These are phyloP conservation scores for Elymnias hypermnestra DNA, from an alignment of 1,140 invertebrate genomes.

Conservation along the genomic window DNA sequence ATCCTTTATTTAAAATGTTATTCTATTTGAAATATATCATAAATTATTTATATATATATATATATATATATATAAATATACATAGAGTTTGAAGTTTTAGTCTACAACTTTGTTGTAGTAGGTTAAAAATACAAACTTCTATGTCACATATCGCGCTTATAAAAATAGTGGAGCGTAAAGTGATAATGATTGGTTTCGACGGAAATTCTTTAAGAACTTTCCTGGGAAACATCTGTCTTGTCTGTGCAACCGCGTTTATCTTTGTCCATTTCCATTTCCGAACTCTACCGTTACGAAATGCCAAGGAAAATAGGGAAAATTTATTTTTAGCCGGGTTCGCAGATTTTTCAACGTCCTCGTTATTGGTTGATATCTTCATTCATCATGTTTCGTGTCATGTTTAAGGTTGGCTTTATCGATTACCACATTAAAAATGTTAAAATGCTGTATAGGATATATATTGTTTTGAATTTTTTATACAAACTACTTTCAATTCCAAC, in stretches of 20 bases:
- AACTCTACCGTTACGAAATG: not conserved
- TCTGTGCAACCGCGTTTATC: conserved; percentile 1
- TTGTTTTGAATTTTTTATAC: no score
- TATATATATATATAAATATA: no score
- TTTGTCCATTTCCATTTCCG: not conserved
- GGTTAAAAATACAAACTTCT: no score
- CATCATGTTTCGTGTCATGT: not conserved
- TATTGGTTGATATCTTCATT: conserved; percentile 5
- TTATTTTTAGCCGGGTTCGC: conserved; percentile 1
- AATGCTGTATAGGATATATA: no score
- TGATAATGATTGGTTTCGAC: not conserved
- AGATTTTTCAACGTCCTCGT: conserved; percentile 4
- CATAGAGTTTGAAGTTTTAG: no score
- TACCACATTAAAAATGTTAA: not conserved
- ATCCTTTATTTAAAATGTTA: no score
- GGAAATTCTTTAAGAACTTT: not conserved
- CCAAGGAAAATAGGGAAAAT: conserved; percentile 3
- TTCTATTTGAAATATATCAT: no score
- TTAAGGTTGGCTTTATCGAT: not conserved
- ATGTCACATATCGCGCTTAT: no score
- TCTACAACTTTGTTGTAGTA: no score
- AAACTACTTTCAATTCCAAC: no score
- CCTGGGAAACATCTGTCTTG: not conserved
- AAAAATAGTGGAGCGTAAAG: not conserved
- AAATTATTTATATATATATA: no score